Evolutionary conservation across 2,113 vertebrate species (phyloP), one percentile per base, ranked within the genome.

Genomic region (Psammodynastes pulverulentus): DNA sequence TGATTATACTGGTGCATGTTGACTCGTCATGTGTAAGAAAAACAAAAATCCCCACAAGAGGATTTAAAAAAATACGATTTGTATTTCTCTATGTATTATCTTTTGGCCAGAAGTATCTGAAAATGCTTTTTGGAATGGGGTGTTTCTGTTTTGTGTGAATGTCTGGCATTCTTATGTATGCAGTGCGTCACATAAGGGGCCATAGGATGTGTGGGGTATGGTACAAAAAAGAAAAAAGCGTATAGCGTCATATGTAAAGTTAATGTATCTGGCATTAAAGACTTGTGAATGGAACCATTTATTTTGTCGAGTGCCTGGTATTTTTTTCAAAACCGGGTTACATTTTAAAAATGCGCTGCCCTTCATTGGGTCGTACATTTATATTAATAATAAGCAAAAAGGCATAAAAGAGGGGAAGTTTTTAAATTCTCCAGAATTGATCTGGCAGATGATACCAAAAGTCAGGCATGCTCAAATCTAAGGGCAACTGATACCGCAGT

Each of bases 241-340:
- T 95, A 94, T 95, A 93, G 92, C 49, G 93, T 90, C 89, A 92
- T 88, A 2, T 95, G 94, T 93, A 93, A 93, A 92, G 52, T 91
- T 62, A 21, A 93, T 67, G 13, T 92, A 52, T 89, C 85, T 93
- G 95, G 93, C 96, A 96, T 97, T 97, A 97, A 97, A n/a, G 93
- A 92, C 88, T 92, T 51, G 89, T 96, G 94, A 94, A 88, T 92
- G 95, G 87, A 24, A 0, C 15, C 10, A 24, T 6, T 24, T 10
- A 34, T 7, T 26, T 24, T 53, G 52, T 46, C 9, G 10, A 51
- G n/a, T 0, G 53, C 52, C 4, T 15, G n/a, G 45, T 19, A 43
- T 93, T 79, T 8, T 79, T 8, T 0, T 0, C 45, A 87, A 84
- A 26, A 0, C 0, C 0, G 0, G 7, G 0, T 1, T 23, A 72